Evolutionary conservation across 2,888 invertebrate species (phyloP).

Genomic region (Ceramica pisi): DNA sequence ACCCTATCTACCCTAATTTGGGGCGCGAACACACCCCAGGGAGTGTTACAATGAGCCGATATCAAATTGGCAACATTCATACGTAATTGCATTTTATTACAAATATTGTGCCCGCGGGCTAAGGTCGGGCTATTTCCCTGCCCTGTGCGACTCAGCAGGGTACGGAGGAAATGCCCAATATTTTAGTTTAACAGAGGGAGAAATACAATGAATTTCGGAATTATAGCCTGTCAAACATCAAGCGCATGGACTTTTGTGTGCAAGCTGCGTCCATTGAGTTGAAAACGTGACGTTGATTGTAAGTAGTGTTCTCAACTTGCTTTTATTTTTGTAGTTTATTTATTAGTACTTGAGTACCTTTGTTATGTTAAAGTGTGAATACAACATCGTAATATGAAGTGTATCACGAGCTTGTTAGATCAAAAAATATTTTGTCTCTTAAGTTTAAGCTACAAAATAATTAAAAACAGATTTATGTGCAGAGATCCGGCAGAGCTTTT

Average conservation of each 20-base stretch:
- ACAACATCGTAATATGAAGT: background rate
- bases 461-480: too few species aligned
- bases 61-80: constrained; percentile 83
- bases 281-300: constrained; percentile 9
- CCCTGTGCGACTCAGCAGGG: constrained; percentile 58
- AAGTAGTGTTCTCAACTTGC: background rate
- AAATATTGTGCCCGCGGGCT: constrained; percentile 69
- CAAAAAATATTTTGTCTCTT: too few species aligned
- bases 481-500: too few species aligned
- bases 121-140: constrained; percentile 26
- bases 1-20: constrained; percentile 64
- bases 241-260: constrained; percentile 38
- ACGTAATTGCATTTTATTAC: constrained; percentile 78
- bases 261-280: constrained; percentile 32
- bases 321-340: constrained; percentile 7
- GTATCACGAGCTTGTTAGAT: background rate
- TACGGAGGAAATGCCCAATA: constrained; percentile 46
- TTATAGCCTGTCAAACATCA: constrained; percentile 59
- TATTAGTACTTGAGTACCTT: background rate
- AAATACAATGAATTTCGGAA: constrained; percentile 53
- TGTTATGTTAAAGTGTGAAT: background rate
- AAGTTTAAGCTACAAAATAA: too few species aligned
- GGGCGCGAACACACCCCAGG: constrained; percentile 72
- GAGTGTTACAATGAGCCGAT: constrained; percentile 75
- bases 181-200: constrained; percentile 52